Base-by-base conservation (phyloP, 2,888 invertebrate species). In the Pyralis farinalis region DNA sequence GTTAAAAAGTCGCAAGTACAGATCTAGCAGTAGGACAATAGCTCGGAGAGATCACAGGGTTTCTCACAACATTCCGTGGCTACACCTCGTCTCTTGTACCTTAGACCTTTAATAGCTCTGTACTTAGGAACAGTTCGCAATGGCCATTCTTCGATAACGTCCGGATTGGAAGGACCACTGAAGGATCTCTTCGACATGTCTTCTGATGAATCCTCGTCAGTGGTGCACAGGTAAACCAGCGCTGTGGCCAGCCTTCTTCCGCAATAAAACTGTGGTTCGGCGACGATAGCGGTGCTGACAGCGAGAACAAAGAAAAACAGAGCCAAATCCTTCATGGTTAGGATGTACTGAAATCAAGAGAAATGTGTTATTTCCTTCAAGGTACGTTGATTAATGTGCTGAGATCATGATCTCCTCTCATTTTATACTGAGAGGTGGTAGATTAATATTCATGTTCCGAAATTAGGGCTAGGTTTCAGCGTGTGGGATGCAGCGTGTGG, bases 1-100 rank as follows among this genome's bases (percentile, higher is more conserved):
- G n/a, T n/a, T n/a, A n/a, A n/a, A n/a, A n/a, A n/a, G n/a, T n/a
- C n/a, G n/a, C n/a, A n/a, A n/a, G 4, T n/a, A n/a, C n/a, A n/a
- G n/a, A n/a, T 32, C 16, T 39, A 39, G 11, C 39, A 39, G 28
- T 39, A 39, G n/a, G 32, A 22, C 7, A 39, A 32, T 8, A 39
- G 8, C 16, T 28, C 33, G 1, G 16, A n/a, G 2, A 39, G 5
- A 7, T 27, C 16, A 12, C 39, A 39, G 1, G 39, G 27, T 8
- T 34, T 25, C 0, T 33, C 33, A 11, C 39, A 39, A 25, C 39
- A 39, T 8, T 39, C 39, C 8, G 16, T 20, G 8, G 20, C 33
- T 9, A 39, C 33, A 3, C 39, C 39, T 8, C 32, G 25, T 10
- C 39, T 27, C 20, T 39, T 39, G 11, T 16, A 5, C 12, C 39